phyloP scores from a whole-genome alignment of 1,140 invertebrate species.

The Tetramorium simillimum region DNA sequence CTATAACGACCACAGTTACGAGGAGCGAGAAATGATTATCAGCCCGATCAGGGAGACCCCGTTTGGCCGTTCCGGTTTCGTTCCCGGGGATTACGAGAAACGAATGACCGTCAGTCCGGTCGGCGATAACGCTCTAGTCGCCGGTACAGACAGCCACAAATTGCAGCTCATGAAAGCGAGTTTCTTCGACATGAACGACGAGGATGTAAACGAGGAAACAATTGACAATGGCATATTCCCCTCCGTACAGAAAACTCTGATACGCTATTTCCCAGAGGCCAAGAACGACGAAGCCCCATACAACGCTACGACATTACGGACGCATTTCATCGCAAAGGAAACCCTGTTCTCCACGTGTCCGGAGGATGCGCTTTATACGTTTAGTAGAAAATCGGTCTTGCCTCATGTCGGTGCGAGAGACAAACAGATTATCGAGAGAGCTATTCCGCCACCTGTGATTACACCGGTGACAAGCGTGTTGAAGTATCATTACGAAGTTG shows the following conservation, averaged over 20 bases:
- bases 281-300: constrained; percentile 5
- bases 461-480: constrained; percentile 79
- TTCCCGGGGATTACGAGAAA: constrained; percentile 63
- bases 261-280: constrained; percentile 29
- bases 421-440: neutral
- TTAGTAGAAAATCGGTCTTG: neutral
- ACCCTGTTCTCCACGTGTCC: neutral
- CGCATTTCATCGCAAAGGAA: constrained; percentile 19
- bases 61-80: neutral
- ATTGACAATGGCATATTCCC: neutral
- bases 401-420: neutral
- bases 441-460: neutral
- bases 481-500: constrained; percentile 82
- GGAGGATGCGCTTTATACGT: neutral
- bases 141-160: constrained; percentile 88
- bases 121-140: constrained; percentile 86
- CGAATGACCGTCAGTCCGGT: constrained; percentile 84
- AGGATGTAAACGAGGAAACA: constrained; percentile 63
- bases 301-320: constrained; percentile 22
- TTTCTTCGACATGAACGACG: constrained; percentile 87
- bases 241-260: constrained; percentile 27
- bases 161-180: constrained; percentile 95
- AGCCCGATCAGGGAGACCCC: neutral
- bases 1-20: neutral
- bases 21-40: constrained; percentile 4